Conservation (phyloP, 2,797 vertebrate species). For the Alcedo quadribrachys region DNA sequence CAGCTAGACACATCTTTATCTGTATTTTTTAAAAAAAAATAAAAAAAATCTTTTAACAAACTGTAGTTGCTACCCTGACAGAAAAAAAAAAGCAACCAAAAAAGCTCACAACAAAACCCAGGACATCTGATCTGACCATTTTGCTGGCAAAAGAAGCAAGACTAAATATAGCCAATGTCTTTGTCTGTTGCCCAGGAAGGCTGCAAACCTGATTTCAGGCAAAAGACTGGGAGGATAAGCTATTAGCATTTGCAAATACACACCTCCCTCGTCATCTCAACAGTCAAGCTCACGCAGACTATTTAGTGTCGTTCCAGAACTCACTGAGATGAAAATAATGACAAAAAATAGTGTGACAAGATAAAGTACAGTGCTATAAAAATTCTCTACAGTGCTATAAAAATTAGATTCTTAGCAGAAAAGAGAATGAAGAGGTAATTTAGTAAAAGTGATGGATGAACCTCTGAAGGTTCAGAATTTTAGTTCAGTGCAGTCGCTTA, state of each 20-base stretch:
- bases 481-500: slow-evolving; percentile 26
- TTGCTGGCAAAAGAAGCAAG: neutral
- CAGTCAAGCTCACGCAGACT: neutral
- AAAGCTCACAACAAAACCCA: neutral
- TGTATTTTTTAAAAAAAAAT: too few relatives aligned
- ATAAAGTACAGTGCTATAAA: slow-evolving; percentile 73
- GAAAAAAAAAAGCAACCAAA: too few relatives aligned
- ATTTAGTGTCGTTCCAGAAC: slow-evolving; percentile 34
- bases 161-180: neutral
- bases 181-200: neutral
- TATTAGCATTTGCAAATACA: neutral
- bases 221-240: neutral
- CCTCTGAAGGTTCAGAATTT: slow-evolving; percentile 52
- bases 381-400: slow-evolving; percentile 75
- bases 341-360: slow-evolving; percentile 72
- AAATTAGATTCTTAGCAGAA: slow-evolving; percentile 73
- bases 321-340: slow-evolving; percentile 69
- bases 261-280: neutral
- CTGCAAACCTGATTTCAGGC: neutral
- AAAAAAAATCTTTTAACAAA: neutral
- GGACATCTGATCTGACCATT: neutral
- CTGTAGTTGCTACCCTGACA: neutral
- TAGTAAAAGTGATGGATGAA: slow-evolving; percentile 73
- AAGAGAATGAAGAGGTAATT: slow-evolving; percentile 72
- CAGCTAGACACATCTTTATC: too few relatives aligned